These are phyloP conservation scores for Triplophysa yarkandensis DNA, from an alignment of 2,797 vertebrate species.

Conservation along the genomic window DNA sequence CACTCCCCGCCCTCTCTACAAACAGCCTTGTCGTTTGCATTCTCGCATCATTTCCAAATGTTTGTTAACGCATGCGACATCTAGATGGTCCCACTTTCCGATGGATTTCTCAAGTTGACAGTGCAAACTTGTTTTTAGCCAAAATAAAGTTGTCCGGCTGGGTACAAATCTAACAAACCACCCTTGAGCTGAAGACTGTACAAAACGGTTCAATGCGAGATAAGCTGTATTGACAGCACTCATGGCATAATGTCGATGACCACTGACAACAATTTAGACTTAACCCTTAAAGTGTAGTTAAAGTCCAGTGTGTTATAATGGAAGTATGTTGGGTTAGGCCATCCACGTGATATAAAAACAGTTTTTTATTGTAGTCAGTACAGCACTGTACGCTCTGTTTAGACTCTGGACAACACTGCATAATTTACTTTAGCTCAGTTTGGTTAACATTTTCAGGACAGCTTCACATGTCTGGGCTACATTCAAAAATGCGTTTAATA, in stretches of 20 bases:
- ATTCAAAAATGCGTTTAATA: too few relatives aligned
- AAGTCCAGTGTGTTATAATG: not conserved
- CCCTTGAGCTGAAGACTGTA: not conserved
- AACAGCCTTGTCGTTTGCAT: conserved; percentile 50
- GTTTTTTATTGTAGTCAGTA: too few relatives aligned
- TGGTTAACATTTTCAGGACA: too few relatives aligned
- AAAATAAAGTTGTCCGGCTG: not conserved
- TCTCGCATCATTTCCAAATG: conserved; percentile 49
- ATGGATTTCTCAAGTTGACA: conserved; percentile 20
- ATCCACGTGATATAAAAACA: too few relatives aligned
- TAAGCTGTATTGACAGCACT: not conserved
- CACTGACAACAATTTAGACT: not conserved
- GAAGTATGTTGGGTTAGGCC: too few relatives aligned
- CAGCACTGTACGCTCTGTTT: too few relatives aligned
- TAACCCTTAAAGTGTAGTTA: not conserved
- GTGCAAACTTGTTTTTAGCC: not conserved
- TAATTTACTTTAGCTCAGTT: too few relatives aligned
- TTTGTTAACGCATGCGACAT: conserved; percentile 44
- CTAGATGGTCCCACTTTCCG: conserved; percentile 18
- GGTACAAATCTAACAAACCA: not conserved
- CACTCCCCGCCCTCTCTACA: conserved; percentile 51
- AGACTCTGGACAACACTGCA: too few relatives aligned
- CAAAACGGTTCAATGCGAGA: not conserved
- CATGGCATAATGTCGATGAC: not conserved
- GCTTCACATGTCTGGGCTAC: too few relatives aligned